phyloP scores from a whole-genome alignment of 92 coral and sea anemone genomes.

The Chrysogorgia sp. region DNA sequence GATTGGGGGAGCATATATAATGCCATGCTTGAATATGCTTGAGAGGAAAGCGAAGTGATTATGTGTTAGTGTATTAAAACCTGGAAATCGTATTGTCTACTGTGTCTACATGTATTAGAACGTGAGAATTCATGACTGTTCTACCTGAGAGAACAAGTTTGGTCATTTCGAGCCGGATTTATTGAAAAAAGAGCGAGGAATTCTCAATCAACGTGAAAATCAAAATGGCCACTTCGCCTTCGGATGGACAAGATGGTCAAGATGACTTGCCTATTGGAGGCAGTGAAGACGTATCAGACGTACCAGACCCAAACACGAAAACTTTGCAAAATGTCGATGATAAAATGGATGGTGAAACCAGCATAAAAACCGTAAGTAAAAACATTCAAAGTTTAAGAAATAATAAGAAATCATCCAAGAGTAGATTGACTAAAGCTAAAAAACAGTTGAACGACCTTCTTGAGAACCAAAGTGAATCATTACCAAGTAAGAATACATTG shows the following conservation, averaged over 20 bases:
- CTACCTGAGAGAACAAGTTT: background rate
- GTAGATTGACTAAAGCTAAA: constrained; percentile 48
- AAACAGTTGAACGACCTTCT: constrained; percentile 43
- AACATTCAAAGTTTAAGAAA: constrained; percentile 19
- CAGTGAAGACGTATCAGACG: too few species aligned
- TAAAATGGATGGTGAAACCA: background rate
- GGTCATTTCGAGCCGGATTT: constrained; percentile 53
- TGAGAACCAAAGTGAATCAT: constrained; percentile 25
- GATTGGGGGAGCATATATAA: too few species aligned
- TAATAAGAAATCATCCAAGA: too few species aligned
- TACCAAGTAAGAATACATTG: constrained; percentile 55
- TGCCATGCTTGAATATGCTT: too few species aligned
- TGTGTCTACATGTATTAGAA: too few species aligned
- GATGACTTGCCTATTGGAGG: too few species aligned
- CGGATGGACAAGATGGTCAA: background rate
- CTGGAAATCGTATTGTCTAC: too few species aligned
- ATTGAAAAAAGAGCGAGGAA: constrained; percentile 10
- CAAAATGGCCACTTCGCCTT: constrained; percentile 22
- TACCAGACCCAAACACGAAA: background rate
- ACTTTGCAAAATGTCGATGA: background rate
- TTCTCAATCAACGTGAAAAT: background rate
- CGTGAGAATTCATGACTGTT: too few species aligned
- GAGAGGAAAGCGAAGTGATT: too few species aligned
- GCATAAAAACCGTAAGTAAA: constrained; percentile 35
- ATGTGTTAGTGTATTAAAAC: too few species aligned